Conservation (phyloP, 2,797 vertebrate species). For the Antennarius maculatus region DNA sequence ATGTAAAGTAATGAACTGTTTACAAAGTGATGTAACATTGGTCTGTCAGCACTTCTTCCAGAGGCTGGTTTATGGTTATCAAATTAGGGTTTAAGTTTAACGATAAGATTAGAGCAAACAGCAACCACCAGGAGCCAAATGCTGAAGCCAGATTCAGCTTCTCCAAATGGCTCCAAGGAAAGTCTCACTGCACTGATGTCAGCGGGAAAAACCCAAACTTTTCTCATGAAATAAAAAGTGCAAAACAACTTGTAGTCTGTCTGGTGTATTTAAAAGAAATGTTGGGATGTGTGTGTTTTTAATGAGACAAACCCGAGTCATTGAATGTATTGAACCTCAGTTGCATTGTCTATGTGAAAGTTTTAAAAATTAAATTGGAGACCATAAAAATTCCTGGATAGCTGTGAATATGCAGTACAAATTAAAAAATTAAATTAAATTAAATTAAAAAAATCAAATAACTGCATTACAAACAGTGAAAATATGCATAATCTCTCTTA, state of each 20-base stretch:
- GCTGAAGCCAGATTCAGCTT: slow-evolving; percentile 26
- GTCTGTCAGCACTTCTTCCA: slow-evolving; percentile 15
- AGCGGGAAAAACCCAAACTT: slow-evolving; percentile 55
- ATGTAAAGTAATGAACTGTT: slow-evolving; percentile 31
- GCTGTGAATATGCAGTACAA: neutral
- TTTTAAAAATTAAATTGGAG: neutral
- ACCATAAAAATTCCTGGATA: neutral
- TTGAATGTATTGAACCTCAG: neutral
- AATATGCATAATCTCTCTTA: neutral
- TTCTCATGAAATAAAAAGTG: slow-evolving; percentile 24
- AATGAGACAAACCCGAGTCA: slow-evolving; percentile 1
- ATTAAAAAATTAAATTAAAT: no score
- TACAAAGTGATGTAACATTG: slow-evolving; percentile 26
- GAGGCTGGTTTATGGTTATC: slow-evolving; percentile 20
- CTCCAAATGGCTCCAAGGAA: slow-evolving; percentile 31
- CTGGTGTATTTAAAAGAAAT: slow-evolving; percentile 37
- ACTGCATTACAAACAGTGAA: neutral
- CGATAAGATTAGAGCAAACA: slow-evolving; percentile 31
- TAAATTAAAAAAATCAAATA: no score
- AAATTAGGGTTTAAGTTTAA: slow-evolving; percentile 26
- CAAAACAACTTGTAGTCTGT: slow-evolving; percentile 27
- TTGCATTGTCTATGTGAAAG: neutral
- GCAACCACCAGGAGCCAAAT: slow-evolving; percentile 26
- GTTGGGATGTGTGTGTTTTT: neutral
- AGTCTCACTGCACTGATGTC: slow-evolving; percentile 34